These are phyloP conservation scores for Blastobasis adustella DNA, from an alignment of 2,888 invertebrate genomes.

Conservation along the genomic window DNA sequence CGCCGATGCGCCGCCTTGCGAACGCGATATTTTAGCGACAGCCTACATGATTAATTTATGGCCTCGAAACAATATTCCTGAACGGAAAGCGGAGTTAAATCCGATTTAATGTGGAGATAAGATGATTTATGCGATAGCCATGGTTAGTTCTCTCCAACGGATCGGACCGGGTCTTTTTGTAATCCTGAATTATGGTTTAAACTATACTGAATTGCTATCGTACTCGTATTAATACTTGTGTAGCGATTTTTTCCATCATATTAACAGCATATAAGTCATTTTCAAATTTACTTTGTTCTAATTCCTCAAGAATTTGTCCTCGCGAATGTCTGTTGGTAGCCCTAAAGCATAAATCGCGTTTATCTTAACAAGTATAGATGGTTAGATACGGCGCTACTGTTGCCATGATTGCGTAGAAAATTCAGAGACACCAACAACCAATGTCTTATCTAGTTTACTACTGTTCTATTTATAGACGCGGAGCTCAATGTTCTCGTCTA, in stretches of 20 bases:
- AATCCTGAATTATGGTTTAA: slow-evolving; percentile 4
- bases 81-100: slow-evolving; percentile 47
- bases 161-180: slow-evolving; percentile 6
- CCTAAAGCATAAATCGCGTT: too few relatives aligned
- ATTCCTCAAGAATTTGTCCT: too few relatives aligned
- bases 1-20: slow-evolving; percentile 54
- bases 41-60: slow-evolving; percentile 73
- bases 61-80: slow-evolving; percentile 57
- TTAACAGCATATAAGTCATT: too few relatives aligned
- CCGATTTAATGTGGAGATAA: slow-evolving; percentile 64
- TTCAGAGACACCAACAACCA: neutral
- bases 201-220: too few relatives aligned
- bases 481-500: too few relatives aligned
- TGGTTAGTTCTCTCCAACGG: neutral
- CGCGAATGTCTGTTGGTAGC: too few relatives aligned
- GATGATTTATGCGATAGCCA: slow-evolving; percentile 58
- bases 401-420: too few relatives aligned
- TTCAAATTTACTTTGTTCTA: too few relatives aligned
- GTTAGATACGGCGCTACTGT: too few relatives aligned
- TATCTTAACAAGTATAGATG: too few relatives aligned
- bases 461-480: neutral
- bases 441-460: neutral
- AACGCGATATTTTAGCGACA: slow-evolving; percentile 71
- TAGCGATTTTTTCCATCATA: too few relatives aligned
- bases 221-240: too few relatives aligned